These are phyloP conservation scores for Acrocephalus scirpaceus DNA, from an alignment of 2,797 vertebrate species.

Conservation along the genomic window DNA sequence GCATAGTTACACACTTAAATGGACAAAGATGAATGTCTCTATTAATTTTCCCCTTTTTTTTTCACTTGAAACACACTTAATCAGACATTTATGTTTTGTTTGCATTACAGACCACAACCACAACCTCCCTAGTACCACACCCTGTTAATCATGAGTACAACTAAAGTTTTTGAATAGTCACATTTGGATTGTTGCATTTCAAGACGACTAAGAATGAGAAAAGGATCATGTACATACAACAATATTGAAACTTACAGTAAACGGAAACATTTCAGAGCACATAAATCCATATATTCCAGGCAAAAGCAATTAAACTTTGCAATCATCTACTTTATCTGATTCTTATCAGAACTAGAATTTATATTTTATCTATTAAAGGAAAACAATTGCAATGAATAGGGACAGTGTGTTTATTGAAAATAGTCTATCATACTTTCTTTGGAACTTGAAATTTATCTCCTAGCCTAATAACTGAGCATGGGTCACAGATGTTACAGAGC, in stretches of 20 bases:
- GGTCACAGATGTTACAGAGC: neutral
- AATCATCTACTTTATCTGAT: neutral
- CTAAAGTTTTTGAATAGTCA: neutral
- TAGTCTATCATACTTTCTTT: neutral
- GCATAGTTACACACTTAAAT: neutral
- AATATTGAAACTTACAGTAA: slow-evolving; percentile 3
- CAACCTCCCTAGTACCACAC: neutral
- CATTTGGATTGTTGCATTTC: slow-evolving; percentile 35
- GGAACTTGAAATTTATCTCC: neutral
- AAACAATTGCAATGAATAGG: neutral
- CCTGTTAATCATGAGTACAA: neutral
- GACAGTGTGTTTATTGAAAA: neutral
- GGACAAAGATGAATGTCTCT: neutral
- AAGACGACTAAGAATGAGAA: neutral
- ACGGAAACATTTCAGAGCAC: neutral
- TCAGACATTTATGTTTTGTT: neutral
- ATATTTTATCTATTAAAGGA: neutral
- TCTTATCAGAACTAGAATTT: neutral
- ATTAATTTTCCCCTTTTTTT: neutral
- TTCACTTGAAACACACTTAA: neutral
- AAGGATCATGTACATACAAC: neutral
- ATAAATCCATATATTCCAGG: slow-evolving; percentile 14
- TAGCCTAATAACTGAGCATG: neutral
- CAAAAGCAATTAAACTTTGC: neutral
- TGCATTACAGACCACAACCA: neutral